Base-by-base conservation (phyloP, 2,113 vertebrate genomes). In the Dolichallabes microphthalmus region DNA sequence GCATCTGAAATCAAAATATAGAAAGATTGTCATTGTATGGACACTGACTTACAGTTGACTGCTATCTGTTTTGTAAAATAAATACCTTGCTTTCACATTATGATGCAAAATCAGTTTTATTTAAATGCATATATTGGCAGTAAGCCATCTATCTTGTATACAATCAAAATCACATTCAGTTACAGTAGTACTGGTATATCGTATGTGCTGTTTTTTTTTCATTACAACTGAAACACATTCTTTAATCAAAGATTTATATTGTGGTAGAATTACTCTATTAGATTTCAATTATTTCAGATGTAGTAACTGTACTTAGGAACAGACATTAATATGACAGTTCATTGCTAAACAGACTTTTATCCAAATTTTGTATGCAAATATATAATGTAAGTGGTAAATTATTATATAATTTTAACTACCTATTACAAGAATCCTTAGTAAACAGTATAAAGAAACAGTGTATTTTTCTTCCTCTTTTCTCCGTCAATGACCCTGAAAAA, bases 91-190 rank as follows among this genome's bases (percentile, higher is more conserved):
- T 2, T 22, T 50, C 71, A 58, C 32, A 60, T 88, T 79, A 68
- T 82, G 60, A 90, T 93, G 91, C 89, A 78, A 88, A 82, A 6
- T 20, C 84, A 82, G 75, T 27, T 94, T 94, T 93, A 94, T 93
- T 94, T 85, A 81, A 74, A 77, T 32, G 19, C 32, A 76, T 39
- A 58, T 22, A 74, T 86, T 90, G 75, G 85, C 88, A 83, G 82
- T 89, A 83, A 83, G 30, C 20, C 66, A 84, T 30, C 32, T 89
- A 92, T 88, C 89, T 90, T 86, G 90, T 80, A 25, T 82, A 78
- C 94, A 93, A 90, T 93, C 92, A 90, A 91, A 81, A 87, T 83
- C 85, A 83, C 80, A 82, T 6, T 66, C 64, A 75, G 84, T 11
- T 20, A 68, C 32, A 80, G 52, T 76, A 69, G 82, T 64, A 55